Percentiles rank a stretch among this genome's conserved stretches.
Evolutionary conservation across 2,888 invertebrate genomes (phyloP).

Genomic region (Kuschelorhynchus macadamiae): DNA sequence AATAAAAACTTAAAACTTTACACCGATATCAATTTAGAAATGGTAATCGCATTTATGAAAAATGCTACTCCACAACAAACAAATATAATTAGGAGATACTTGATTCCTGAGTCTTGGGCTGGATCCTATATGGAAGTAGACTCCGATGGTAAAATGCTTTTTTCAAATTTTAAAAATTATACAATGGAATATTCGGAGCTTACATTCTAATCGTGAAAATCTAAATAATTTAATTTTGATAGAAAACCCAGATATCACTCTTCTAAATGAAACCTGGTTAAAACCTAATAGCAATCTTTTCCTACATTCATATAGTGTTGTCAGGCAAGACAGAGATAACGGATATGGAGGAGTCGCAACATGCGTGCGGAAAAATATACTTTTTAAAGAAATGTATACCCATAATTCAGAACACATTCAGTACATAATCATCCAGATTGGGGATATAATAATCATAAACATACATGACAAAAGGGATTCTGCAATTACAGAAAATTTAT

Average conservation of each 20-base stretch:
- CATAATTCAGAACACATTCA: not conserved
- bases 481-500: not conserved
- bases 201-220: not conserved
- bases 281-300: not conserved
- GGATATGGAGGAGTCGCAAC: slow-evolving; percentile 22
- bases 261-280: slow-evolving; percentile 1
- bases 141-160: too few relatives aligned
- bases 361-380: slow-evolving; percentile 4
- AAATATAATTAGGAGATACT: not conserved
- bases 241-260: not conserved
- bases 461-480: not conserved
- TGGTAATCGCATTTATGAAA: not conserved
- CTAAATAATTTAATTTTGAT: not conserved
- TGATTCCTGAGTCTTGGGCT: not conserved
- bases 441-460: slow-evolving; percentile 1
- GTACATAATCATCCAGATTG: slow-evolving; percentile 5
- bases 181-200: not conserved
- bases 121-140: not conserved
- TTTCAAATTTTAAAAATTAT: slow-evolving; percentile 7
- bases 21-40: not conserved
- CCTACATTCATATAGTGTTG: not conserved
- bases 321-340: slow-evolving; percentile 18
- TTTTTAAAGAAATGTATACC: not conserved
- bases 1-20: too few relatives aligned
- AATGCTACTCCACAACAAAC: not conserved